A percentile compares a stretch with the other conserved stretches of the same genome.
phyloP scores from a whole-genome alignment of 2,797 vertebrate species.

The Pseudochirops cupreus region DNA sequence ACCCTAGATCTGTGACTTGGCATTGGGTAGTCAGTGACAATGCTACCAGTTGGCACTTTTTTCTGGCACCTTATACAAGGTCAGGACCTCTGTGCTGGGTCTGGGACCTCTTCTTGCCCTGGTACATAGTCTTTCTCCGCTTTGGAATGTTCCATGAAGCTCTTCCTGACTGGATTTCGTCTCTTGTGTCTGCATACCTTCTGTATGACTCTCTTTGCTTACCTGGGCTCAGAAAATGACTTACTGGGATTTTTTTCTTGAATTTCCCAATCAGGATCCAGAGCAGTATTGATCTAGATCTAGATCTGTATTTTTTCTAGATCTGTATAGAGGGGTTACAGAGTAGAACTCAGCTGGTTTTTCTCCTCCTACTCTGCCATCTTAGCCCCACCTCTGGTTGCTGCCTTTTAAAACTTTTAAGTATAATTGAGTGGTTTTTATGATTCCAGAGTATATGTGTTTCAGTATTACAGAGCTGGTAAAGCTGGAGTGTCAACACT shows the following conservation, averaged over 20 bases:
- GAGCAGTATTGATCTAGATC: neutral
- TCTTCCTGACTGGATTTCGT: neutral
- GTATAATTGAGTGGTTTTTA: neutral
- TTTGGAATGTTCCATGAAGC: neutral
- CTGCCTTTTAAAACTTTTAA: neutral
- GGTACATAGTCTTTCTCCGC: neutral
- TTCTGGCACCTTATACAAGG: neutral
- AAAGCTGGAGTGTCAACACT: neutral
- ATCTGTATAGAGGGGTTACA: neutral
- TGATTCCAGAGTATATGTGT: neutral
- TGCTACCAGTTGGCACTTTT: neutral
- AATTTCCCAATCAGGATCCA: neutral
- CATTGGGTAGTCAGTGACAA: neutral
- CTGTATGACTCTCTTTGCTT: neutral
- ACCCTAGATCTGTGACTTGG: neutral
- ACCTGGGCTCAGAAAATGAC: neutral
- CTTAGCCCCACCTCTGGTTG: neutral
- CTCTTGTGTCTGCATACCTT: neutral
- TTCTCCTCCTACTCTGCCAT: neutral
- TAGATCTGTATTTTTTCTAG: neutral
- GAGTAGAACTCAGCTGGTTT: neutral
- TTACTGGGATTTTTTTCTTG: neutral
- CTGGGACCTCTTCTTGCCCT: neutral
- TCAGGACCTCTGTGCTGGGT: neutral
- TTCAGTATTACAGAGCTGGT: neutral